Evolutionary conservation across 2,888 invertebrate species (phyloP).

Genomic region (Lasioglossum marginatum): DNA sequence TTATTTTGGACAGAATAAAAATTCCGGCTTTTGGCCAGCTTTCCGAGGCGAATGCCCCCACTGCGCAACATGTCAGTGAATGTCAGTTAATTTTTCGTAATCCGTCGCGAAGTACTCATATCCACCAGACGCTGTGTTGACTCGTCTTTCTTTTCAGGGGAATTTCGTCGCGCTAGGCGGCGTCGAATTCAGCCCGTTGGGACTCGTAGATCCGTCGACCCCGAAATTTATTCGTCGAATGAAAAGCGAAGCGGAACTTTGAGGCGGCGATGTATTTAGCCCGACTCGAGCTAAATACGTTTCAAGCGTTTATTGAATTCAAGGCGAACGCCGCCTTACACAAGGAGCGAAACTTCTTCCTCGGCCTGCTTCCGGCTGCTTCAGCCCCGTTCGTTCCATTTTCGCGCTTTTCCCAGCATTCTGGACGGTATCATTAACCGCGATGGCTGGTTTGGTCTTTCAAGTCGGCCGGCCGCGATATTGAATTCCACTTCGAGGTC

Average conservation of each 20-base stretch:
- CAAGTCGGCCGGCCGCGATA: constrained; percentile 2
- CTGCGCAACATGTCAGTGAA: background rate
- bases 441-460: constrained; percentile 12
- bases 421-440: constrained; percentile 4
- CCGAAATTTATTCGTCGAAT: constrained; percentile 13
- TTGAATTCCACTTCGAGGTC: constrained; percentile 2
- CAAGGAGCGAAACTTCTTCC: constrained; percentile 2
- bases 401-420: background rate
- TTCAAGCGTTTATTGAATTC: constrained; percentile 6
- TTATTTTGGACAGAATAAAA: too few species aligned
- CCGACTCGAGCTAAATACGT: constrained; percentile 8
- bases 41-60: too few species aligned
- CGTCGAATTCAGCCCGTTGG: background rate
- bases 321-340: background rate
- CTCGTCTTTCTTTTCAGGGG: background rate
- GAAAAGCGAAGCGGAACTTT: constrained; percentile 2
- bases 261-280: constrained; percentile 9
- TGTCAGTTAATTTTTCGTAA: background rate
- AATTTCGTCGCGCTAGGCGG: background rate
- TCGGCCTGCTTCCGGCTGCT: background rate
- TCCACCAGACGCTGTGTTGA: background rate
- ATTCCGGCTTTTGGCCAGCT: too few species aligned
- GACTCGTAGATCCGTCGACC: background rate
- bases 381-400: background rate
- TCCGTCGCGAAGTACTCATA: background rate